Conservation (phyloP, 2,888 invertebrate species). For the Autographa pulchrina region DNA sequence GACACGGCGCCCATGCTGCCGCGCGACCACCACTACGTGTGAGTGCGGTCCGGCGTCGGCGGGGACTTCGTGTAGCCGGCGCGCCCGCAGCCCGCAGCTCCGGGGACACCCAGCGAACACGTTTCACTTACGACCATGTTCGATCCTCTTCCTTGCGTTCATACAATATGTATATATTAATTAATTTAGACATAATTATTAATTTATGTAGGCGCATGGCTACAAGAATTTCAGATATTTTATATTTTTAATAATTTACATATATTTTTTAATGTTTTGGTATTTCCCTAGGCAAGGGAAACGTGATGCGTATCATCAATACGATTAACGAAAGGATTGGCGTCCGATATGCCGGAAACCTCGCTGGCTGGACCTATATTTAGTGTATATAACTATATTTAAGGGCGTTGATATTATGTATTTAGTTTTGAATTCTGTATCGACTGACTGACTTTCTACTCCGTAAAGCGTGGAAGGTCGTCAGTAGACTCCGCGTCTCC, state of each 20-base stretch:
- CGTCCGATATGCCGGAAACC: background rate
- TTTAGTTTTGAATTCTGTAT: background rate
- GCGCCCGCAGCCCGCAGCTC: background rate
- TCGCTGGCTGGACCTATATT: background rate
- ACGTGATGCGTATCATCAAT: background rate
- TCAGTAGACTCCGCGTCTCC: background rate
- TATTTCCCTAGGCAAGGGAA: conserved; percentile 12
- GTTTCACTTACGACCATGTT: conserved; percentile 1
- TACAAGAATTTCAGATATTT: conserved; percentile 25
- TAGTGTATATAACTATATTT: background rate
- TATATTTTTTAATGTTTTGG: conserved; percentile 19
- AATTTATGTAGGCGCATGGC: conserved; percentile 17
- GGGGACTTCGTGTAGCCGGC: conserved; percentile 51
- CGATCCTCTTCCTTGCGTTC: background rate
- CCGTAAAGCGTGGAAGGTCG: background rate
- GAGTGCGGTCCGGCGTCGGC: conserved; percentile 47
- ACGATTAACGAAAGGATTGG: background rate
- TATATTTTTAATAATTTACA: conserved; percentile 25
- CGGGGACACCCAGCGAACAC: background rate
- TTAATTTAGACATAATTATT: conserved; percentile 13
- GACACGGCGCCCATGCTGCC: conserved; percentile 62
- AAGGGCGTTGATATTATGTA: background rate
- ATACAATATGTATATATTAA: conserved; percentile 6
- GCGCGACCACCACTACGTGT: conserved; percentile 52
- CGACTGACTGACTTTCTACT: background rate